Conservation (phyloP, 2,888 invertebrate species). For the Germaria angustata region DNA sequence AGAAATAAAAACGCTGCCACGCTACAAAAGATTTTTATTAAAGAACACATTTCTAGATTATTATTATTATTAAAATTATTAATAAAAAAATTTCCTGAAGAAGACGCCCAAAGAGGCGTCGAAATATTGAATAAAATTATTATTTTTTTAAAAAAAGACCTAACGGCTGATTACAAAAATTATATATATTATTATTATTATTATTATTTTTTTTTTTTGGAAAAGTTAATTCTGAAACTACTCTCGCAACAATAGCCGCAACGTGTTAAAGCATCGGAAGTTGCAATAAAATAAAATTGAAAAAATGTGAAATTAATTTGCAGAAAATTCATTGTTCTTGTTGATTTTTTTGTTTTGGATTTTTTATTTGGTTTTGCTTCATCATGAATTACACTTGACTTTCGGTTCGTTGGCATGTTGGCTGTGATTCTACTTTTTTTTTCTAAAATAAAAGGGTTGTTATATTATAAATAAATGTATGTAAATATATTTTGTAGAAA, state of each 20-base stretch:
- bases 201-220: too few relatives aligned
- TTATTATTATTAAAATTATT: too few relatives aligned
- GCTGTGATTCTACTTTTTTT: background rate
- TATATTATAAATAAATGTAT: background rate
- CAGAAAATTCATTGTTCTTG: constrained; percentile 45
- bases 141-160: too few relatives aligned
- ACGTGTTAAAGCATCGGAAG: constrained; percentile 17
- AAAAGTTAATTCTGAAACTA: too few relatives aligned
- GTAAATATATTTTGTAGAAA: background rate
- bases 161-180: too few relatives aligned
- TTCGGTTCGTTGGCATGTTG: constrained; percentile 74
- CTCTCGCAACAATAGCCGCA: constrained; percentile 34
- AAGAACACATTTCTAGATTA: too few relatives aligned
- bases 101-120: too few relatives aligned
- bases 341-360: constrained; percentile 4
- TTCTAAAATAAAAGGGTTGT: constrained; percentile 11
- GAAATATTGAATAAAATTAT: too few relatives aligned
- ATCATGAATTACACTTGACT: constrained; percentile 78
- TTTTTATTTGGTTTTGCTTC: constrained; percentile 65
- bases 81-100: too few relatives aligned
- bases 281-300: constrained; percentile 5
- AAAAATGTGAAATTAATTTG: constrained; percentile 28
- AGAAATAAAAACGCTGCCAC: too few relatives aligned
- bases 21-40: too few relatives aligned
- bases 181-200: too few relatives aligned